A percentile compares a stretch with the other conserved stretches of the same genome.
These are phyloP conservation scores for Gobio gobio DNA, from an alignment of 2,113 vertebrate species.

Conservation along the genomic window DNA sequence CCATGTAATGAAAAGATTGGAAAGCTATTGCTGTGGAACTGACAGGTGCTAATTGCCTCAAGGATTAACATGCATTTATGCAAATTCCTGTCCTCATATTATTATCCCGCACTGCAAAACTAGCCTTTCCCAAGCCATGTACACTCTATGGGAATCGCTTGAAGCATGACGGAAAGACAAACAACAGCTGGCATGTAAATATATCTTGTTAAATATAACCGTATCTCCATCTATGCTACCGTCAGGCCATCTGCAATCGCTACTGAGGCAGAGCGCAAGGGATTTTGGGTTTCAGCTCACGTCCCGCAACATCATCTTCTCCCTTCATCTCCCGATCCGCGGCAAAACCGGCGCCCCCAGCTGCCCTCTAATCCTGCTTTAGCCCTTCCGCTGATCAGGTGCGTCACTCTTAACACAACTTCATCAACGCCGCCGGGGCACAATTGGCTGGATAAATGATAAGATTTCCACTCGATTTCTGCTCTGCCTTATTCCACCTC, in stretches of 20 bases:
- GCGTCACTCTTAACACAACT: conserved; percentile 52
- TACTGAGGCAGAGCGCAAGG: conserved; percentile 30
- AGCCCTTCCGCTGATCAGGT: conserved; percentile 57
- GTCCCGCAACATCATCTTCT: conserved; percentile 44
- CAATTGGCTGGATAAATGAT: conserved; percentile 58
- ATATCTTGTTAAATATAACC: conserved; percentile 59
- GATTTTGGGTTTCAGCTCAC: conserved; percentile 49
- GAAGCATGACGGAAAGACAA: conserved; percentile 53
- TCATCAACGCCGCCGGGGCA: conserved; percentile 55
- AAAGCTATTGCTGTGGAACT: conserved; percentile 8
- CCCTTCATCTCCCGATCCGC: conserved; percentile 49
- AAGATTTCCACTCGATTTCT: conserved; percentile 55
- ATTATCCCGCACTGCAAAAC: neutral
- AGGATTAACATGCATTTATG: conserved; percentile 38
- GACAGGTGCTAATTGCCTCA: conserved; percentile 53
- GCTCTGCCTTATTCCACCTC: conserved; percentile 40
- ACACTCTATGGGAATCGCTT: conserved; percentile 23
- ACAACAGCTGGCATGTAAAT: conserved; percentile 58
- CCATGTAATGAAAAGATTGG: conserved; percentile 10
- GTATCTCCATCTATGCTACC: conserved; percentile 39
- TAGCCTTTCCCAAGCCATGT: conserved; percentile 36
- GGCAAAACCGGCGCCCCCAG: conserved; percentile 37
- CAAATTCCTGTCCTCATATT: neutral
- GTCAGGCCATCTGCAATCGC: conserved; percentile 22
- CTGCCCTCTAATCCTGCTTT: conserved; percentile 57